Evolutionary conservation across 2,797 vertebrate species (phyloP), one percentile per base, ranked within the genome.

Genomic region (Pyrocephalus nanus): DNA sequence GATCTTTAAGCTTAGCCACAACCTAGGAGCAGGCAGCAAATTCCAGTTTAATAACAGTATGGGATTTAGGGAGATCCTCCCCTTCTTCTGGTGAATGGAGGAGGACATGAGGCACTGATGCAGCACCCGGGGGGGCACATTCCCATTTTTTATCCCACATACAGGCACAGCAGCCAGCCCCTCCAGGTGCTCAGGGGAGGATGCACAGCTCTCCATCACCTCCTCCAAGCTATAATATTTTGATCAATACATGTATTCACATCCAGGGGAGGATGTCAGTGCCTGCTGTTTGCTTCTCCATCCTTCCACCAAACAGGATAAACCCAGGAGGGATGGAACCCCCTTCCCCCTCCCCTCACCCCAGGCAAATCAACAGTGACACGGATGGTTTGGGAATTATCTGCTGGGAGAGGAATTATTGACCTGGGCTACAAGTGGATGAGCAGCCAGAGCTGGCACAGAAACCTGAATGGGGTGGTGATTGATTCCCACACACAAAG

Each of bases 141-240:
- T 72, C 58, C 75, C 54, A 21, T 22, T 10, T 53, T 66, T 23
- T 5, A 15, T 6, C 8, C 3, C 27, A 42, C 0, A 0, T 2
- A 6, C 22, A 32, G 62, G 27, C 36, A 27, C 8, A 6, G n/a
- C 79, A 66, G n/a, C 16, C 55, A 45, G 12, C 4, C 11, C 51
- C 36, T 11, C 4, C 15, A 13, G 19, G 2, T 6, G 51, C 20
- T 60, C 45, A 55, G 62, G 22, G 23, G 4, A 75, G 38, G 69
- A 34, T 30, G 36, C 38, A 8, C 3, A 1, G 62, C 34, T 65
- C 67, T 29, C 61, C 34, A 23, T 14, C 86, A 45, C 42, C 6
- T 10, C 58, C 11, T 32, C n/a, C 36, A 32, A 2, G 53, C 70
- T 54, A 2, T 0, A 26, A 20, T 13, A 23, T 8, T 91, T 25